Evolutionary conservation across 2,888 invertebrate species (phyloP).

Genomic region (Trissolcus brochymenae): DNA sequence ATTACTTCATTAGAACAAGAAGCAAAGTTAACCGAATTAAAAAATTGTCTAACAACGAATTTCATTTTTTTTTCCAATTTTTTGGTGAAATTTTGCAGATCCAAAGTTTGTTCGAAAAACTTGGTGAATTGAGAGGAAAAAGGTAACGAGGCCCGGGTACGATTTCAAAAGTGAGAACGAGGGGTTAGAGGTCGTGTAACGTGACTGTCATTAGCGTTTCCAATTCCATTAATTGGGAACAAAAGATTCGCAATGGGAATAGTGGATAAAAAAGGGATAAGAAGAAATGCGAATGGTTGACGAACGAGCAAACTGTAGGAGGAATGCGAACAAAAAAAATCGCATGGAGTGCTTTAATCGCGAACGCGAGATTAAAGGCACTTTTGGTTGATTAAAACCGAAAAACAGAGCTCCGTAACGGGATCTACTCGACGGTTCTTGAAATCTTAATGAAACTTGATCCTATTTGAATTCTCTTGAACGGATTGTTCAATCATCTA

Average conservation of each 20-base stretch:
- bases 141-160: too few species aligned
- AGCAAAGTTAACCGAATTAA: too few species aligned
- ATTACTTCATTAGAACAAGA: too few species aligned
- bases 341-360: conserved; percentile 8
- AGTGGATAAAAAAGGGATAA: background rate
- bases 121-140: too few species aligned
- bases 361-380: conserved; percentile 21
- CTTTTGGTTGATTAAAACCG: conserved; percentile 30
- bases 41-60: too few species aligned
- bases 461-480: background rate
- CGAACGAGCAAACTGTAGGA: conserved; percentile 14
- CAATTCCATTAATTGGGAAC: conserved; percentile 31
- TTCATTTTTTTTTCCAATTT: too few species aligned
- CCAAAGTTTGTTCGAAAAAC: too few species aligned
- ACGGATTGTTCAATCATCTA: background rate
- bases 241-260: conserved; percentile 9
- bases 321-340: conserved; percentile 2
- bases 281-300: conserved; percentile 7
- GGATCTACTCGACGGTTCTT: conserved; percentile 1
- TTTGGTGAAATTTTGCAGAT: too few species aligned
- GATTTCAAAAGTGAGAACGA: background rate
- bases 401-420: conserved; percentile 11
- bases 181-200: conserved; percentile 4
- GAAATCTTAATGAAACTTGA: conserved; percentile 2
- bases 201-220: conserved; percentile 3